Evolutionary conservation across 2,797 vertebrate genomes (phyloP), one percentile per base, ranked within the genome.

Genomic region (Salmo trutta): DNA sequence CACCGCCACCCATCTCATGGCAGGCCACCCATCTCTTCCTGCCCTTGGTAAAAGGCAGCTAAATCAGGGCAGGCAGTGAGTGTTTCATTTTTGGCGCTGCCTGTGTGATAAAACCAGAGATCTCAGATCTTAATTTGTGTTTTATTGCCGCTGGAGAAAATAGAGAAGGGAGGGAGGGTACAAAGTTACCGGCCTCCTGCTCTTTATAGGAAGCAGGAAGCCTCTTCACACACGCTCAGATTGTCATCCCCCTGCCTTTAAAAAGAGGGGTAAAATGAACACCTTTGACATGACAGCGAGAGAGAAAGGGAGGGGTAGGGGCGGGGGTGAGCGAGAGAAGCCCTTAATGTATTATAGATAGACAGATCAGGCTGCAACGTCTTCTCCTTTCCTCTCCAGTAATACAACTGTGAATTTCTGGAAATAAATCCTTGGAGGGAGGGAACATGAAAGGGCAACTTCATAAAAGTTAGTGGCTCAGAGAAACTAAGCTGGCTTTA

Each of bases 1-100:
- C 73, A 27, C 17, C 77, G 81, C 84, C 81, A 77, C 75, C 80
- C 69, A 71, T 71, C 86, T 84, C 84, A 79, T 33, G 33, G 33
- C 33, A 33, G 33, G 82, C 84, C 81, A 77, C 75, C 79, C 69
- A 71, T 71, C 86, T 84, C 84, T 78, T 83, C 75, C 51, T 36
- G 16, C 56, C 59, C 47, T 81, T 67, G 8, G 54, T 12, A 12
- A 24, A 27, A 31, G 24, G 54, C 31, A 71, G 73, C 75, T 64
- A 56, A 82, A 85, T 77, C 54, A 78, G 67, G 51, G 75, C 53
- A 24, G 21, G 7, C 53, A 77, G 69, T 24, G 62, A 76, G 78
- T 68, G 75, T 70, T 79, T 53, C 19, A 72, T 79, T 59, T 69
- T 71, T 75, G 75, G 71, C 62, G 19, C 79, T 80, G 75, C 4